Evolutionary conservation across 2,113 vertebrate genomes (phyloP), one percentile per base, ranked within the genome.

Genomic region (Fregata magnificens): DNA sequence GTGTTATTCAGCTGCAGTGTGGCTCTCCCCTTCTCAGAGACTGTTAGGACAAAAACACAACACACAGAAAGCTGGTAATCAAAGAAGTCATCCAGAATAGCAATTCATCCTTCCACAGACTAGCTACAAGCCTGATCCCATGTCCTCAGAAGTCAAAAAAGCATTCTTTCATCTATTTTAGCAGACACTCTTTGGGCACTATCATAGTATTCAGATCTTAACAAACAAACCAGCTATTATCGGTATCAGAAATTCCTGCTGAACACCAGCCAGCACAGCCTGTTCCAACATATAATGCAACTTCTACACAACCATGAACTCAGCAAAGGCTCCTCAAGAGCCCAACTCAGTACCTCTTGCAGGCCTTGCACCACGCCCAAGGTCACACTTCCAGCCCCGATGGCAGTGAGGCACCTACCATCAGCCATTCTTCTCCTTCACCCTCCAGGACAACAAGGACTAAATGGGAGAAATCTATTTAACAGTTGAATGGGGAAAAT

Each of bases 341-440:
- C 58, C 56, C 74, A 80, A 0, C 34, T 69, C 65, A 13, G 2
- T 0, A 12, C 34, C 59, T 50, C 21, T 45, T 11, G 11, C 31
- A 34, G 31, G 6, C 31, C 52, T 13, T 29, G 38, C n/a, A 25
- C 42, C 34, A 14, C 5, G 59, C 40, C 76, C 0, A 0, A 55
- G 49, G 63, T 56, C 49, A 56, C 5, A 1, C 42, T 79, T 42
- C 50, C 88, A 81, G 69, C 65, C 73, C 59, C 7, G 53, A 15
- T 2, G 14, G 63, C 58, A 67, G 11, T 2, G 0, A 36, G 65
- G 65, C 81, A 40, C 71, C 79, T 28, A 25, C 82, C 77, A 36
- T 10, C 77, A 38, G 63, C 56, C 8, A 4, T 71, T 50, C 56
- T 17, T 32, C 52, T 65, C 82, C 70, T 67, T 21, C 6, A 1